These are phyloP conservation scores for Contarinia nasturtii DNA, from an alignment of 1,140 invertebrate genomes.

Conservation along the genomic window DNA sequence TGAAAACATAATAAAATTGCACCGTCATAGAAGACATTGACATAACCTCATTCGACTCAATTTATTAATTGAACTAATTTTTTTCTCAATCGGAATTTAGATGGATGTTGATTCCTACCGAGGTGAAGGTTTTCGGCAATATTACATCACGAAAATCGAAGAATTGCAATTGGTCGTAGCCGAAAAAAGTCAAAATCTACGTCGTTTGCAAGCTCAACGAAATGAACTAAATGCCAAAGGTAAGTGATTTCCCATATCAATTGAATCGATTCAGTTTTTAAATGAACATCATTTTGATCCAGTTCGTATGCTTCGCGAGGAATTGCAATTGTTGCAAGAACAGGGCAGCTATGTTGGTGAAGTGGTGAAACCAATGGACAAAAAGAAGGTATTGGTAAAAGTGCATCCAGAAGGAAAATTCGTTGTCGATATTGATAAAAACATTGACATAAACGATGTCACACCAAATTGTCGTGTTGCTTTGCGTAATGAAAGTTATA, in stretches of 20 bases:
- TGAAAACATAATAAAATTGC: background rate
- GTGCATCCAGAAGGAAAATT: slow-evolving; percentile 99
- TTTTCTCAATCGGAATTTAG: slow-evolving; percentile 26
- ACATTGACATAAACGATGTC: slow-evolving; percentile 96
- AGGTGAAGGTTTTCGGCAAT: slow-evolving; percentile 79
- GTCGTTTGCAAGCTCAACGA: slow-evolving; percentile 92
- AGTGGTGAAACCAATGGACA: slow-evolving; percentile 99
- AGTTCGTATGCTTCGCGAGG: slow-evolving; percentile 95
- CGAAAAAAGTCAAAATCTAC: slow-evolving; percentile 93
- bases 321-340: slow-evolving; percentile 93
- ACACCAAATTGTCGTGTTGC: slow-evolving; percentile 96
- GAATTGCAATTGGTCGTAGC: slow-evolving; percentile 87
- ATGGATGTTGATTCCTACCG: slow-evolving; percentile 72
- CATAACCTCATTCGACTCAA: background rate
- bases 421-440: slow-evolving; percentile 98
- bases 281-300: slow-evolving; percentile 9
- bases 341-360: slow-evolving; percentile 99
- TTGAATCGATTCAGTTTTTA: background rate
- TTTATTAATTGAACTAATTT: background rate
- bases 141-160: slow-evolving; percentile 95
- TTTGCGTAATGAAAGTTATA: slow-evolving; percentile 95
- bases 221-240: slow-evolving; percentile 99
- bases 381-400: slow-evolving; percentile 99
- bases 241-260: slow-evolving; percentile 20
- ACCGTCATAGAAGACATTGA: too few relatives aligned